Percentiles rank a stretch among this genome's conserved stretches.
Conservation (phyloP, 1,140 invertebrate genomes). For the Belonocnema kinseyi region DNA sequence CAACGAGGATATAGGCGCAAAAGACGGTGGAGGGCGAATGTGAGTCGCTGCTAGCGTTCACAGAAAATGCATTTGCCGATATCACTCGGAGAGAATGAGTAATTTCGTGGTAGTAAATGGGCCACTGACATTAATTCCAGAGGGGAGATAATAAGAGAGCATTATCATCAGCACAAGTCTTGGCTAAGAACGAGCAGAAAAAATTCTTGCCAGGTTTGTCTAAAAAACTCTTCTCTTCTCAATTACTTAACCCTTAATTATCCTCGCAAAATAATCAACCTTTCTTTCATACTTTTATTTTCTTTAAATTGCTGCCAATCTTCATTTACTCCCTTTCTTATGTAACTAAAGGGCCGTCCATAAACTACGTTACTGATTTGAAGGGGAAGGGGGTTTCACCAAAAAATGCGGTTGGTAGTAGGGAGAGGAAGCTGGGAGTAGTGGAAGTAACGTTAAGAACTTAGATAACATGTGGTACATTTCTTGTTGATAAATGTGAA, state of each 20-base stretch:
- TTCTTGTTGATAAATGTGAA: too few relatives aligned
- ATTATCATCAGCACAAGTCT: slow-evolving; percentile 24
- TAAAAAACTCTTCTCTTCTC: neutral
- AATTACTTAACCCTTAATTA: slow-evolving; percentile 30
- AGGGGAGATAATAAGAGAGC: slow-evolving; percentile 29
- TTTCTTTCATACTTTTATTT: neutral
- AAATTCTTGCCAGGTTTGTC: slow-evolving; percentile 27
- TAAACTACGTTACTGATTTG: too few relatives aligned
- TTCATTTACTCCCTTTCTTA: too few relatives aligned
- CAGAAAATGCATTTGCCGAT: slow-evolving; percentile 33
- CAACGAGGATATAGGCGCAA: slow-evolving; percentile 23
- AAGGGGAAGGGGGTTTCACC: too few relatives aligned
- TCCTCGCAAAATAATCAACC: neutral
- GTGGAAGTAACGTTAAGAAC: too few relatives aligned
- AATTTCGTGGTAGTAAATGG: slow-evolving; percentile 34
- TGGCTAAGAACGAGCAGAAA: slow-evolving; percentile 8
- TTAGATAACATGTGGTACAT: too few relatives aligned
- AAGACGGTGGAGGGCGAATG: slow-evolving; percentile 13
- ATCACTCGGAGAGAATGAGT: slow-evolving; percentile 44
- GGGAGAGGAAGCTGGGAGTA: too few relatives aligned
- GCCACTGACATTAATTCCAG: slow-evolving; percentile 28
- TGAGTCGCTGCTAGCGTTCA: slow-evolving; percentile 25
- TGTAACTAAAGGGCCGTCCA: too few relatives aligned
- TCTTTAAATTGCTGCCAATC: neutral
- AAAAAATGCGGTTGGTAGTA: too few relatives aligned